Conservation (phyloP, 2,113 vertebrate species). For the Clarias batrachus region DNA sequence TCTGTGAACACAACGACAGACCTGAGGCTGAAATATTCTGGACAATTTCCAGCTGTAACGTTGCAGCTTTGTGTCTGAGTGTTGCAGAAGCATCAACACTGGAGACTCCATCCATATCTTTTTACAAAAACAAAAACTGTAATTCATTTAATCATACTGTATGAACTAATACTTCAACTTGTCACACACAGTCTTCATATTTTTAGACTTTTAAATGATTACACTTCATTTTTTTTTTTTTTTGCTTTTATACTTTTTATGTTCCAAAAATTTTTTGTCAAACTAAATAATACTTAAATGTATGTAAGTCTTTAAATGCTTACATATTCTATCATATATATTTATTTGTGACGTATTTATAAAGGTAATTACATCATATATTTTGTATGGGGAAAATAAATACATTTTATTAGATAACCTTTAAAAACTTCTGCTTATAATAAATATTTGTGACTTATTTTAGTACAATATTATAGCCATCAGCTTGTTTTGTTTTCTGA, state of each 20-base stretch:
- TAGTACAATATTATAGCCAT: not conserved
- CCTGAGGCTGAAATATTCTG: not conserved
- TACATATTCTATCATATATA: no score
- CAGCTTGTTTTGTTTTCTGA: not conserved
- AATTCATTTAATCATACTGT: not conserved
- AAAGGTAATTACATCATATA: not conserved
- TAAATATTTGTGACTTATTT: not conserved
- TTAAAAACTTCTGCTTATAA: not conserved
- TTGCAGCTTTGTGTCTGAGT: not conserved
- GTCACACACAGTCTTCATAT: not conserved
- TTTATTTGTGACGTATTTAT: not conserved
- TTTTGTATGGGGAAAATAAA: not conserved
- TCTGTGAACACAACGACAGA: constrained; percentile 62
- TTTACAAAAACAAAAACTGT: not conserved
- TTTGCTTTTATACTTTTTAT: not conserved
- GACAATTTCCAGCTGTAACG: not conserved
- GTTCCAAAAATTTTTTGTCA: not conserved
- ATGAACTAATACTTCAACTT: not conserved
- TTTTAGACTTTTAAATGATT: not conserved
- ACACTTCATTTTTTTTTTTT: not conserved
- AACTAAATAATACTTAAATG: not conserved
- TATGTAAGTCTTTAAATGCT: no score
- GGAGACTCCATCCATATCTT: not conserved
- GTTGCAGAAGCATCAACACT: not conserved
- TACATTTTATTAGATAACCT: not conserved